Evolutionary conservation across 1,140 invertebrate species (phyloP), one percentile per base, ranked within the genome.

Genomic region (Globodera rostochiensis): DNA sequence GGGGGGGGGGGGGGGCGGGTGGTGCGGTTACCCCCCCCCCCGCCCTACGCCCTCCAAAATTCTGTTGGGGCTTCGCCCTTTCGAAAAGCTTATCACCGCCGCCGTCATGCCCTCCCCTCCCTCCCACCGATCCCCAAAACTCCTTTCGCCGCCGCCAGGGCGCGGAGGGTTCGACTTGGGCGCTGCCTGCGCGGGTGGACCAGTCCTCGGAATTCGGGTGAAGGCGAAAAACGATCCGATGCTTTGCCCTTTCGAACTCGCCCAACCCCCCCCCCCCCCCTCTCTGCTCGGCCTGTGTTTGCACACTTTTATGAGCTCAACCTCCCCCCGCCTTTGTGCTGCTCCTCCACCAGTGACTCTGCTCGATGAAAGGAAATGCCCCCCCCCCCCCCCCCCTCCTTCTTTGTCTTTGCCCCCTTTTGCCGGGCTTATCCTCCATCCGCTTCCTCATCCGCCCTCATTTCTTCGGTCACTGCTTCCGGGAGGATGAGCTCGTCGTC

Each of bases 151-250:
- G 25, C 25, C 25, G n/a, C n/a, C n/a, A 36, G 25, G 25, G 25
- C 25, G 25, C 25, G 67, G 8, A 4, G 50, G 8, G 13, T 60
- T 60, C 19, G 69, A 36, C 8, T 71, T 71, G 46, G 19, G n/a
- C 25, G 25, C 25, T 36, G 25, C 25, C 25, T 71, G 69, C 69
- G 69, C 69, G 46, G 25, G 25, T 25, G 67, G 36, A 70, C 50
- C 50, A 19, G 15, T 60, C 57, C 57, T 60, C 15, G 57, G 57
- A 19, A 60, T 60, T 50, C 57, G 69, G 46, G 25, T 71, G 69
- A 25, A 71, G n/a, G 69, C 21, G 69, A 71, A 71, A 71, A 71
- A 71, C 46, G 69, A 71, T 71, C 69, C 69, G 60, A 3, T 36
- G 9, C 69, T 19, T 15, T 71, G 25, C 46, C 25, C 69, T 71